Evolutionary conservation across 2,113 vertebrate species (phyloP).

Genomic region (Hemicordylus capensis): DNA sequence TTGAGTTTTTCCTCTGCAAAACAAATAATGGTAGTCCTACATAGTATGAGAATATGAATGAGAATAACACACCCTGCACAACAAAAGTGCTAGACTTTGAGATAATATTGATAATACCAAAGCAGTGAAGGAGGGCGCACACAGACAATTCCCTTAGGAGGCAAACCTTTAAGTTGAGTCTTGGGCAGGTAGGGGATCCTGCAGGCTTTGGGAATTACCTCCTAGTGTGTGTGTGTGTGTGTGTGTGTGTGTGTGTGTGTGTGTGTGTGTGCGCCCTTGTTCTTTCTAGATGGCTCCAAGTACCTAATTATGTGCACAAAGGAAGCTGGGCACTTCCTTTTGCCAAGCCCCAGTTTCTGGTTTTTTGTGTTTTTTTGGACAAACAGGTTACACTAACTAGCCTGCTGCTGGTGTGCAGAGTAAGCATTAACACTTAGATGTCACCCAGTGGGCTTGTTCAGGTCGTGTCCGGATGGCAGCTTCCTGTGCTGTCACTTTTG

Average conservation of each 20-base stretch:
- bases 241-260: too few species aligned
- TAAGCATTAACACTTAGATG: not conserved
- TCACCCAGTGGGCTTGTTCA: not conserved
- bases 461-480: not conserved
- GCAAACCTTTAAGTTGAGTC: not conserved
- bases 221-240: not conserved
- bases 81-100: not conserved
- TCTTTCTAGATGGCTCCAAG: not conserved
- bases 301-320: not conserved
- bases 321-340: not conserved
- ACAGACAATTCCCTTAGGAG: not conserved
- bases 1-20: not conserved
- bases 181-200: not conserved
- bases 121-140: not conserved
- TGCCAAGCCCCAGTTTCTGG: not conserved
- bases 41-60: not conserved
- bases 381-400: not conserved
- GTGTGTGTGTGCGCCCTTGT: not conserved
- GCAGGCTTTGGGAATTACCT: not conserved
- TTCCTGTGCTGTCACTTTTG: not conserved
- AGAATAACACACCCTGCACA: not conserved
- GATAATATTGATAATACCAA: not conserved
- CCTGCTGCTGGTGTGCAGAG: accelerated
- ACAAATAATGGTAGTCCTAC: not conserved
- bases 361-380: not conserved